A percentile compares a stretch with the other conserved stretches of the same genome.
Conservation (phyloP, 92 coral and sea anemone genomes). For the Epizoanthus rinbou region DNA sequence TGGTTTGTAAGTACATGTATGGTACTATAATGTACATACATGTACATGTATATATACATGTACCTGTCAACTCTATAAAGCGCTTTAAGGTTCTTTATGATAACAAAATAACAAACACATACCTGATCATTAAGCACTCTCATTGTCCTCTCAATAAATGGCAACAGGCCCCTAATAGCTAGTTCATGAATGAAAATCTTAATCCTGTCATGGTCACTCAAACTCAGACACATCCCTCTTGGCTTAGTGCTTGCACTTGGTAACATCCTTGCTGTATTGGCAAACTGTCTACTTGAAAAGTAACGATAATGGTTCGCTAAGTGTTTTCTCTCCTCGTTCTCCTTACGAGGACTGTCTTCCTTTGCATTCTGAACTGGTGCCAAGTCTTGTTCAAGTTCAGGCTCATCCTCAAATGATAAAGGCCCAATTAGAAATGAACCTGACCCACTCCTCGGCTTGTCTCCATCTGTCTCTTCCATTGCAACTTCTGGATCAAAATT, state of each 20-base stretch:
- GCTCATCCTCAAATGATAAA: slow-evolving; percentile 80
- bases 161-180: slow-evolving; percentile 89
- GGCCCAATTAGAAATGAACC: slow-evolving; percentile 93
- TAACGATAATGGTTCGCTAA: slow-evolving; percentile 83
- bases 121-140: slow-evolving; percentile 90
- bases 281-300: slow-evolving; percentile 88
- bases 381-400: slow-evolving; percentile 64
- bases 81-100: neutral
- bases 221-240: slow-evolving; percentile 89
- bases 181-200: slow-evolving; percentile 96
- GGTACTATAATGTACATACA: too few species aligned
- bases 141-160: slow-evolving; percentile 87
- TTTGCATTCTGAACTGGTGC: slow-evolving; percentile 31
- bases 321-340: slow-evolving; percentile 66
- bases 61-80: neutral
- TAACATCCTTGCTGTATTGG: slow-evolving; percentile 69
- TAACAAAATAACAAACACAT: neutral
- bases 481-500: slow-evolving; percentile 97
- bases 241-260: slow-evolving; percentile 61
- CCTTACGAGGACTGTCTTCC: slow-evolving; percentile 47
- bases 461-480: slow-evolving; percentile 57
- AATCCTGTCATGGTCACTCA: slow-evolving; percentile 98
- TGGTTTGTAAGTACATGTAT: too few species aligned
- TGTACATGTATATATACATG: neutral
- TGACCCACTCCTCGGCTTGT: slow-evolving; percentile 72